phyloP scores from a whole-genome alignment of 2,113 vertebrate species.

The Lagenorhynchus albirostris region DNA sequence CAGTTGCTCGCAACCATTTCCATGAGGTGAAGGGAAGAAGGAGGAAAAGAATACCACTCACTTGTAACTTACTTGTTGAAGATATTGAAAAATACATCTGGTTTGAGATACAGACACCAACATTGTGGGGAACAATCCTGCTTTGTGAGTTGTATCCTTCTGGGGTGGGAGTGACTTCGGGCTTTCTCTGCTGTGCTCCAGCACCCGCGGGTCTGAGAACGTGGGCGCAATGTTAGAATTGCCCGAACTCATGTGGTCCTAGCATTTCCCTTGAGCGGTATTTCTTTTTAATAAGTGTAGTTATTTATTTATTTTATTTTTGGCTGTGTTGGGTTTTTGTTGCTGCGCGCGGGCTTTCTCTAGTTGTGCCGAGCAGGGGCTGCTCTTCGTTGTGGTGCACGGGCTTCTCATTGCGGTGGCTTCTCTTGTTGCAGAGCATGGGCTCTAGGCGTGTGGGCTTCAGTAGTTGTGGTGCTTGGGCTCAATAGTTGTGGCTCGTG shows the following conservation, averaged over 20 bases:
- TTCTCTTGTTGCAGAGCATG: no score
- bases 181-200: neutral
- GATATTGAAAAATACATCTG: neutral
- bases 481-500: no score
- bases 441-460: no score
- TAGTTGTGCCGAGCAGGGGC: no score
- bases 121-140: neutral
- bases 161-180: neutral
- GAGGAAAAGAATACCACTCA: neutral
- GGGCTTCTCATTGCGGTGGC: no score
- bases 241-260: neutral
- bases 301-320: no score
- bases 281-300: neutral
- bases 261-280: neutral
- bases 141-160: neutral
- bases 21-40: neutral
- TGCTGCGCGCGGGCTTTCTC: no score
- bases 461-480: no score
- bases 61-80: neutral
- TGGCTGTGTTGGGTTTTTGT: no score
- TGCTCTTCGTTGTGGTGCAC: no score
- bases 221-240: rapidly evolving
- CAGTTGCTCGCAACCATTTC: neutral
- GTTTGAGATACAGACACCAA: neutral
- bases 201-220: no score